phyloP scores from a whole-genome alignment of 2,797 vertebrate genomes.

The Amblyraja radiata region DNA sequence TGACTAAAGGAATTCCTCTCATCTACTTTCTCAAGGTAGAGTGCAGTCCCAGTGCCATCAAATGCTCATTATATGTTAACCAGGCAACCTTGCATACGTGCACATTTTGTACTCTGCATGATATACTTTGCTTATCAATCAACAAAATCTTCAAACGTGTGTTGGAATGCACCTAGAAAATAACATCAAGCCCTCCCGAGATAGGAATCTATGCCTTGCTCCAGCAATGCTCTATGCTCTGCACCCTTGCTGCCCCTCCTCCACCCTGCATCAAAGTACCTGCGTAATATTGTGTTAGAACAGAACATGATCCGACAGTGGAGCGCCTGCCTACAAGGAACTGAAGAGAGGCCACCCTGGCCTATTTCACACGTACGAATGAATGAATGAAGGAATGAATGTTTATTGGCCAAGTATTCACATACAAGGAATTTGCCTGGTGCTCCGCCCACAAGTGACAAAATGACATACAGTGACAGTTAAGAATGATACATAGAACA shows the following conservation, averaged over 20 bases:
- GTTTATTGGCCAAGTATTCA: no score
- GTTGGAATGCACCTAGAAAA: not conserved
- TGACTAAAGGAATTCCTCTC: no score
- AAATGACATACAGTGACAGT: no score
- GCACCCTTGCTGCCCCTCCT: no score
- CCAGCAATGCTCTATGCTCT: not conserved
- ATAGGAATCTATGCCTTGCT: not conserved
- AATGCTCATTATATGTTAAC: no score
- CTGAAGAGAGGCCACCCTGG: not conserved
- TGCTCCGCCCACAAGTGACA: no score
- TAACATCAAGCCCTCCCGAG: not conserved
- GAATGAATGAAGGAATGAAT: not conserved
- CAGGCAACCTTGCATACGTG: not conserved
- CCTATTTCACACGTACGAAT: not conserved
- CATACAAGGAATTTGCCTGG: no score
- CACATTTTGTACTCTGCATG: not conserved
- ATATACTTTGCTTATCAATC: not conserved
- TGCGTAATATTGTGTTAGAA: not conserved
- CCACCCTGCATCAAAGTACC: not conserved
- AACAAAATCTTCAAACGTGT: not conserved
- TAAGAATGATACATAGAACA: no score
- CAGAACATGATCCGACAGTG: not conserved
- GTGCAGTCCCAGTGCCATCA: no score
- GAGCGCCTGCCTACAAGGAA: not conserved
- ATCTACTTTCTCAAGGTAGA: no score